Evolutionary conservation across 2,113 vertebrate species (phyloP), one percentile per base, ranked within the genome.

Genomic region (Sitta europaea): DNA sequence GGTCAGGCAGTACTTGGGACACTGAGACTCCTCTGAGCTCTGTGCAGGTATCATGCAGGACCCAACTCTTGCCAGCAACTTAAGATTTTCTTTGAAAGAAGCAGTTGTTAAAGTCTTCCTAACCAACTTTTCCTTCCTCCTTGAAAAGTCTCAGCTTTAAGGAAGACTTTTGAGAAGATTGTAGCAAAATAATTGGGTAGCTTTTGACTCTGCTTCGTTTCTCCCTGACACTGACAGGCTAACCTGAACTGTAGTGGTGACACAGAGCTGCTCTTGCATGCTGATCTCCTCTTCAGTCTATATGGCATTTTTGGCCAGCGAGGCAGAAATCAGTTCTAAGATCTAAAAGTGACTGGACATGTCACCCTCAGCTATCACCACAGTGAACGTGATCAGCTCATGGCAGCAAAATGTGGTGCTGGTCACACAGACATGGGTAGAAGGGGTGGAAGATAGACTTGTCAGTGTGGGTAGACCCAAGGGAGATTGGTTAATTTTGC

Each of bases 181-280:
- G 51, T n/a, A 55, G 80, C 63, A 83, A 88, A 95, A 92, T 88
- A 83, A 95, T 77, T 80, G 79, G 54, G 31, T 76, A 29, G 17
- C 29, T 88, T 86, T 90, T 73, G 67, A 40, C 65, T 93, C 40
- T 86, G 58, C 58, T 88, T 6, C 1, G 2, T 74, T 89, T 95
- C 59, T 59, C 74, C 43, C 47, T 77, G 67, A 66, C 47, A 51
- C 38, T 83, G 63, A n/a, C 72, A 77, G 42, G 55, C 33, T 66
- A 93, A 70, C 33, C 35, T 74, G 10, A 93, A 11, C 31, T 47
- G 45, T 25, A 63, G 43, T 6, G 31, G 53, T 85, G 78, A 87
- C 48, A 78, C 43, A 21, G 57, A 77, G 59, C 38, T 86, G 48
- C 45, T 92, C 59, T 71, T 38, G 22, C 53, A 19, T 51, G 42